Base-by-base conservation (phyloP, 2,888 invertebrate genomes). In the Dasypolia templi region DNA sequence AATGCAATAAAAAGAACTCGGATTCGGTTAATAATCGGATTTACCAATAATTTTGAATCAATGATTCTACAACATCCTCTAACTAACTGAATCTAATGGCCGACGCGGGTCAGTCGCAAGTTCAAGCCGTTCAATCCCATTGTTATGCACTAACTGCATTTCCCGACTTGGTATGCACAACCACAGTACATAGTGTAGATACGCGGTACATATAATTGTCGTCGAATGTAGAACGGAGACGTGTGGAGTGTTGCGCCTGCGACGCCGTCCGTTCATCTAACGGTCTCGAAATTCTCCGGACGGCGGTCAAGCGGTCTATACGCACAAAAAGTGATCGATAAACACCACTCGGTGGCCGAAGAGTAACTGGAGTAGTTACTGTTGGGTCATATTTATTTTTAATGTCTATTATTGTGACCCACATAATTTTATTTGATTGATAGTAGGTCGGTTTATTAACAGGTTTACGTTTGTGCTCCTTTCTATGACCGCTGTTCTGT, bases 221-320 rank as follows among this genome's bases (percentile, higher is more conserved):
- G 49, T 73, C 75, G 83, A 87, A 89, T 90, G 85, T 89, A 86
- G 87, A 90, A 86, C 82, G 75, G 80, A 26, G 70, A 88, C 87
- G 87, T 87, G 88, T 86, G 76, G 69, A 87, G 87, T 85, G 75
- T 82, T 86, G 79, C 73, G 85, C 64, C 66, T 68, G 64, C 29
- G 67, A 53, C 61, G 75, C 91, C 91, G 91, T 89, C 91, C 92
- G 91, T 89, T 90, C 91, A 78, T 79, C 89, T 95, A 95, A 95
- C 95, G 95, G 95, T 94, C 79, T 82, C 69, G 71, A 82, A 84
- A 86, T 89, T 86, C 90, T 86, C 78, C 75, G 81, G 80, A 75
- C 86, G 69, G 56, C 81, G 80, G 26, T 81, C 84, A 86, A 74
- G 79, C 75, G 72, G 77, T 32, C 39, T 19, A 70, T 71, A 64